phyloP scores from a whole-genome alignment of 2,797 vertebrate genomes.

The Rhinophrynus dorsalis region DNA sequence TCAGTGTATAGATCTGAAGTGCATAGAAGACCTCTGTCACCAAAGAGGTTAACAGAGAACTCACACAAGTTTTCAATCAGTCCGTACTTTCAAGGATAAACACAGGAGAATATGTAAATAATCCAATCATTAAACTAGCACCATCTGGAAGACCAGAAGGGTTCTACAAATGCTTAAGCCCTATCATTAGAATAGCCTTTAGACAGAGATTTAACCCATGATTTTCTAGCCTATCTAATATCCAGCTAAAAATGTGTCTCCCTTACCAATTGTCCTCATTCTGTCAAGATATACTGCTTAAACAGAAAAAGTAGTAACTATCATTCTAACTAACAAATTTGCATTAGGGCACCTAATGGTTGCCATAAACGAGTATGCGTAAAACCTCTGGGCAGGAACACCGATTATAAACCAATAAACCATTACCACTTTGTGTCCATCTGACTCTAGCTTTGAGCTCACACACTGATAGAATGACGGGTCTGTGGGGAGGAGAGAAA shows the following conservation, averaged over 20 bases:
- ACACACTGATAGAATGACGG: background rate
- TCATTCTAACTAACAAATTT: background rate
- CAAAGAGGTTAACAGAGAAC: no score
- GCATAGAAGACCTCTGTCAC: no score
- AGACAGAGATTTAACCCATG: background rate
- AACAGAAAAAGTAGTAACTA: background rate
- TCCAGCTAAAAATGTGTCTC: background rate
- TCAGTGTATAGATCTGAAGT: no score
- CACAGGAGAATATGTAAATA: background rate
- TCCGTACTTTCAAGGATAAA: no score
- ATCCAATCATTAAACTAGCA: background rate
- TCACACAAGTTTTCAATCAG: no score
- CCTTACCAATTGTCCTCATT: background rate
- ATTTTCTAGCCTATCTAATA: background rate
- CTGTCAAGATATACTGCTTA: background rate
- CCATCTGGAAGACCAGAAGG: background rate
- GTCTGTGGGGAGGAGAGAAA: background rate
- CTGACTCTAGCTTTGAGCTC: background rate
- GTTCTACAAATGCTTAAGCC: background rate
- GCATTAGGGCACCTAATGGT: background rate
- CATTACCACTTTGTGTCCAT: background rate
- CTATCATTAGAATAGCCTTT: background rate
- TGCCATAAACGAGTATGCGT: background rate
- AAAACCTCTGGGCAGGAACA: background rate
- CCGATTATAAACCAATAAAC: background rate